Percentiles rank a stretch among this genome's conserved stretches.
Evolutionary conservation across 1,140 invertebrate genomes (phyloP).

Genomic region (Anastrepha ludens): DNA sequence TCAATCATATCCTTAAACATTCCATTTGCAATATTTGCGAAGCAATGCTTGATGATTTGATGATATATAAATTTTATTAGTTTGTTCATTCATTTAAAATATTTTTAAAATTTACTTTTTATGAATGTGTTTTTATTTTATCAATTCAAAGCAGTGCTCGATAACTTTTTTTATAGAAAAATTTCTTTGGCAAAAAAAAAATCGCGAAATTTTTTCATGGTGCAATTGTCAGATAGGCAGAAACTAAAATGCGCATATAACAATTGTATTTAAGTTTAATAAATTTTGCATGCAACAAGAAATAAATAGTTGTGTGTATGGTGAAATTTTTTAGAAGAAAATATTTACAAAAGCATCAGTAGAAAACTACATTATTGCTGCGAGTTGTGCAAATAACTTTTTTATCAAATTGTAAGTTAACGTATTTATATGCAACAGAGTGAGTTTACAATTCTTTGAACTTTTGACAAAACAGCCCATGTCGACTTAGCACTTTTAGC

Average conservation of each 20-base stretch:
- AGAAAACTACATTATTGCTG: too few relatives aligned
- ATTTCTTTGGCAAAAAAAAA: too few relatives aligned
- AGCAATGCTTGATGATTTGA: neutral
- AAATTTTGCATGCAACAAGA: constrained; percentile 28
- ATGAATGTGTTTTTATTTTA: constrained; percentile 57
- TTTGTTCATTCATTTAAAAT: constrained; percentile 37
- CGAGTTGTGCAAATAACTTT: too few relatives aligned
- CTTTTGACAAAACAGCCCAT: too few relatives aligned
- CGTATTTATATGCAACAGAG: too few relatives aligned
- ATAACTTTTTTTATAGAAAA: neutral
- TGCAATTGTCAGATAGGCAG: constrained; percentile 72
- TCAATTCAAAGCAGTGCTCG: neutral
- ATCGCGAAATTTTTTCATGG: constrained; percentile 55
- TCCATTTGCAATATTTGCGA: constrained; percentile 30
- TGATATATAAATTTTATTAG: constrained; percentile 38
- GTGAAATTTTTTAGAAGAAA: neutral
- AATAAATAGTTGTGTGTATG: neutral
- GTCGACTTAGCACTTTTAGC: too few relatives aligned
- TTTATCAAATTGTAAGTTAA: too few relatives aligned
- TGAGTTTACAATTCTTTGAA: too few relatives aligned
- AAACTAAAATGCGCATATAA: constrained; percentile 66
- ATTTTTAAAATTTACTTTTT: constrained; percentile 56
- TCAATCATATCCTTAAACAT: constrained; percentile 66
- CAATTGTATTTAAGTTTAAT: neutral
- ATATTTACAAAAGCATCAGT: too few relatives aligned